These are phyloP conservation scores for Diorhabda carinulata DNA, from an alignment of 1,140 invertebrate genomes.

Conservation along the genomic window DNA sequence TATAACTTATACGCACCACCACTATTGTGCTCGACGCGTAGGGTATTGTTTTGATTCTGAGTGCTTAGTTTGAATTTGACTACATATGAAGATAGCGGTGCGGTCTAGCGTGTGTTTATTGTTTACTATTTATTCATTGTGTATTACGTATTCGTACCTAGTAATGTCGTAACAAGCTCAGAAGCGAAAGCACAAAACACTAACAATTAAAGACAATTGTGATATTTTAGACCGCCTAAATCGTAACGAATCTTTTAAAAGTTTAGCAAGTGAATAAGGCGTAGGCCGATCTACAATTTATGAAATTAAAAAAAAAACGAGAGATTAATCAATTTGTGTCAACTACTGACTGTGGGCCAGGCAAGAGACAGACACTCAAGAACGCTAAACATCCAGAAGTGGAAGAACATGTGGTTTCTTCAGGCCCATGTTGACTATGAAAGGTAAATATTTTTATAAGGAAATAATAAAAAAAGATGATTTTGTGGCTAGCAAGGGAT, in stretches of 20 bases:
- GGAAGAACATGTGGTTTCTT: slow-evolving; percentile 39
- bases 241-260: background rate
- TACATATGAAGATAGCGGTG: too few species aligned
- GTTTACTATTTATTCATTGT: slow-evolving; percentile 40
- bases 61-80: too few species aligned
- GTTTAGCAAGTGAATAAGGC: too few species aligned
- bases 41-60: too few species aligned
- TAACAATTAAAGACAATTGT: too few species aligned
- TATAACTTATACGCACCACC: slow-evolving; percentile 21
- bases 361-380: slow-evolving; percentile 41
- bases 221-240: too few species aligned
- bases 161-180: too few species aligned
- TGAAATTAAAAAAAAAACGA: too few species aligned
- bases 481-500: slow-evolving; percentile 41
- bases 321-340: too few species aligned
- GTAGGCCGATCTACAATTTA: too few species aligned
- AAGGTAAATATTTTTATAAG: slow-evolving; percentile 43
- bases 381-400: slow-evolving; percentile 40
- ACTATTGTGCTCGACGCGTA: slow-evolving; percentile 27
- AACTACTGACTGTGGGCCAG: slow-evolving; percentile 37
- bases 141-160: slow-evolving; percentile 11
- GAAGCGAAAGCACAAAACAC: too few species aligned
- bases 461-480: slow-evolving; percentile 44
- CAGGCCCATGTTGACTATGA: slow-evolving; percentile 42
- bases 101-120: slow-evolving; percentile 21